Evolutionary conservation across 2,888 invertebrate genomes (phyloP).

Genomic region (Andrena praecox): DNA sequence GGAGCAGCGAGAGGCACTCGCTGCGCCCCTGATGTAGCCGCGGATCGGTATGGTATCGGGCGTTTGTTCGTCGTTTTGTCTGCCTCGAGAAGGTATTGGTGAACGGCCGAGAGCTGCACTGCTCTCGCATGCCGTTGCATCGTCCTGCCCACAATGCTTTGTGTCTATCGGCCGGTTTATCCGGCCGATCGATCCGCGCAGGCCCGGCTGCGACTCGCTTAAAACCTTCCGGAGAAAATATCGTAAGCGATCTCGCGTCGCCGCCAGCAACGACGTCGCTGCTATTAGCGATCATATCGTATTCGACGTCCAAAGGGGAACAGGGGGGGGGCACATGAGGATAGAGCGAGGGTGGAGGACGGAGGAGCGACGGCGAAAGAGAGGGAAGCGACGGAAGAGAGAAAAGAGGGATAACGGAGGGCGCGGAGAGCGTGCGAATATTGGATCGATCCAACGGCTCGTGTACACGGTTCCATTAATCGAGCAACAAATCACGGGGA

Average conservation of each 20-base stretch:
- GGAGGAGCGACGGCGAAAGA: not conserved
- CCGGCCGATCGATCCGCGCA: constrained; percentile 72
- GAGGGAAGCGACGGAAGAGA: not conserved
- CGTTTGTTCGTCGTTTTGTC: constrained; percentile 75
- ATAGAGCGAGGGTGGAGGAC: not conserved
- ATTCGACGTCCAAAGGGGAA: constrained; percentile 59
- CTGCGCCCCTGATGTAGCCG: constrained; percentile 62
- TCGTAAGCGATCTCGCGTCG: constrained; percentile 72
- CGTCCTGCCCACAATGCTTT: constrained; percentile 73
- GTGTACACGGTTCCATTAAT: constrained; percentile 67
- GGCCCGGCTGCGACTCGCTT: constrained; percentile 63
- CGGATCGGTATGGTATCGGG: constrained; percentile 68
- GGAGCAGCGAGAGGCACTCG: constrained; percentile 20
- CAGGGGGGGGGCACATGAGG: not conserved
- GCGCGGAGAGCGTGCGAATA: constrained; percentile 66
- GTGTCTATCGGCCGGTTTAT: constrained; percentile 75
- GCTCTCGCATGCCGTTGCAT: constrained; percentile 69
- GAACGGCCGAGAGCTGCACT: constrained; percentile 53
- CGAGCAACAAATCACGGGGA: constrained; percentile 72
- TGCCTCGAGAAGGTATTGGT: constrained; percentile 73
- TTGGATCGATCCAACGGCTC: constrained; percentile 64
- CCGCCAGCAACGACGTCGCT: constrained; percentile 71
- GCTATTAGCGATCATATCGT: constrained; percentile 74
- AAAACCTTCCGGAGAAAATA: constrained; percentile 74
- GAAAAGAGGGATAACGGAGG: constrained; percentile 15